phyloP scores from a whole-genome alignment of 2,797 vertebrate species.

The Gobio occitaniae region DNA sequence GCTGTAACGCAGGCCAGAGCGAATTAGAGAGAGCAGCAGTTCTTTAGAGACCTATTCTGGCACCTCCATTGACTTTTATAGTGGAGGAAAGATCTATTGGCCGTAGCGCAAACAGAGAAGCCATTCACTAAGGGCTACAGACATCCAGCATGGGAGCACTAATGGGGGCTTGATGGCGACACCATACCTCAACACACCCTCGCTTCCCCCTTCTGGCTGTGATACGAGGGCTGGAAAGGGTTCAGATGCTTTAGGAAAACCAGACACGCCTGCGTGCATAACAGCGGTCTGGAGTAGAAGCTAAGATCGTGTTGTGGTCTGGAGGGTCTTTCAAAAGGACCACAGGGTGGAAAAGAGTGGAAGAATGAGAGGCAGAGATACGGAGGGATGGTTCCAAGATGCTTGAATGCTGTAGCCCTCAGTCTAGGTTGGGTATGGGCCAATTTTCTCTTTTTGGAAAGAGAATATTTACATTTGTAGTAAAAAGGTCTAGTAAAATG shows the following conservation, averaged over 20 bases:
- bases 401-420: slow-evolving; percentile 23
- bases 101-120: slow-evolving; percentile 37
- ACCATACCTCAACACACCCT: slow-evolving; percentile 37
- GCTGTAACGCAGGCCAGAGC: neutral
- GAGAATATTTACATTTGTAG: neutral
- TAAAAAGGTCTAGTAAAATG: slow-evolving; percentile 51
- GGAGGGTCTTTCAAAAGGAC: slow-evolving; percentile 53
- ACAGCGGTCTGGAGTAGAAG: slow-evolving; percentile 30
- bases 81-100: slow-evolving; percentile 40
- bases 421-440: neutral
- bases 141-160: slow-evolving; percentile 21
- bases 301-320: slow-evolving; percentile 38
- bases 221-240: slow-evolving; percentile 40
- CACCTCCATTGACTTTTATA: slow-evolving; percentile 47
- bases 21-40: neutral
- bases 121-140: slow-evolving; percentile 40
- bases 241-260: slow-evolving; percentile 36
- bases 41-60: slow-evolving; percentile 44
- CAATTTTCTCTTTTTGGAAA: slow-evolving; percentile 1
- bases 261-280: slow-evolving; percentile 25
- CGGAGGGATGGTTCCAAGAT: slow-evolving; percentile 12
- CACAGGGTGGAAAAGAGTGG: slow-evolving; percentile 22
- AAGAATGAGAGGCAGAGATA: slow-evolving; percentile 19
- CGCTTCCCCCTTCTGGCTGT: slow-evolving; percentile 39
- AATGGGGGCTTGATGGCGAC: slow-evolving; percentile 35